Conservation (phyloP, 2,797 vertebrate species). For the Anabacerthia variegaticeps region DNA sequence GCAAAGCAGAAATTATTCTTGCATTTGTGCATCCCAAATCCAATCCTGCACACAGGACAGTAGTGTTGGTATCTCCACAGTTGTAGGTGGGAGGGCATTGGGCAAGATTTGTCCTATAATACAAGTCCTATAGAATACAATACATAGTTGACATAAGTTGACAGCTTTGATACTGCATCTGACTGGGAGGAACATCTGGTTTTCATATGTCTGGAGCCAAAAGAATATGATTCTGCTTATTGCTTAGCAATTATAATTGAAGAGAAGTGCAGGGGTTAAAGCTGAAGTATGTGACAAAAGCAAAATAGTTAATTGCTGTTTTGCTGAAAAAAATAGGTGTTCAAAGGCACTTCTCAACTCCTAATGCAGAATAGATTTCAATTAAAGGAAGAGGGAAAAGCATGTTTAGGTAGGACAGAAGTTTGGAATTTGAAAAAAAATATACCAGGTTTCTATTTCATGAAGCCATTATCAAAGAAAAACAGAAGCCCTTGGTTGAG, state of each 20-base stretch:
- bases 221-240: neutral
- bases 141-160: neutral
- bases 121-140: neutral
- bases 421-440: neutral
- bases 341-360: neutral
- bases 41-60: neutral
- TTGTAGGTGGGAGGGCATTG: neutral
- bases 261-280: constrained; percentile 27
- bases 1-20: neutral
- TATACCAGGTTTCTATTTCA: neutral
- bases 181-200: constrained; percentile 16
- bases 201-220: constrained; percentile 8
- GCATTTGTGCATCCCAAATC: neutral
- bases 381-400: neutral
- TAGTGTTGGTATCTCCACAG: neutral
- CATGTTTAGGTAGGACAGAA: constrained; percentile 1
- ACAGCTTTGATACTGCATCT: neutral
- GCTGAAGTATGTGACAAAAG: neutral
- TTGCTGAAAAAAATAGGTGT: neutral
- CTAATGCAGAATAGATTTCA: neutral
- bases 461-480: neutral
- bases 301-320: neutral
- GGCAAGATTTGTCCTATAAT: neutral
- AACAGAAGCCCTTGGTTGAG: neutral
- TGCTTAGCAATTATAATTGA: neutral